Evolutionary conservation across 2,888 invertebrate species (phyloP).

Genomic region (Leptinotarsa tumamoca): DNA sequence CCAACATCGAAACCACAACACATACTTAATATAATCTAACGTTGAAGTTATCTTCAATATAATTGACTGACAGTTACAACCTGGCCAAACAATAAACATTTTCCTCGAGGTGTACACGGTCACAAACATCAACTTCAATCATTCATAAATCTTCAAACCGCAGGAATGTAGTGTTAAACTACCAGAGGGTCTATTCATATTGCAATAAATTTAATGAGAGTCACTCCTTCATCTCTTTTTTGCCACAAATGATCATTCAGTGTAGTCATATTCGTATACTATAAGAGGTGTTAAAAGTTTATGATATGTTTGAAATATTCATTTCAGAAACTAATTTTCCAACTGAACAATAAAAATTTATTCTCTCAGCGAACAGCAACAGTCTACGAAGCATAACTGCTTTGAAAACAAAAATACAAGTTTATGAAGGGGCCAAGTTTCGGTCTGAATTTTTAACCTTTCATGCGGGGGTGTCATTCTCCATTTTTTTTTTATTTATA

Average conservation of each 20-base stretch:
- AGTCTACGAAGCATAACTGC: too few relatives aligned
- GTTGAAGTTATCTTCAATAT: not conserved
- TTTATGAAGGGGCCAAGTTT: too few relatives aligned
- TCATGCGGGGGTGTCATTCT: too few relatives aligned
- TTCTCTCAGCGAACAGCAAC: too few relatives aligned
- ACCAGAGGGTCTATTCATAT: not conserved
- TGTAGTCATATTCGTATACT: too few relatives aligned
- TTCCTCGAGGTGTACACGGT: not conserved
- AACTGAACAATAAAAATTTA: too few relatives aligned
- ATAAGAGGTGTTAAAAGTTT: too few relatives aligned
- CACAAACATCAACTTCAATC: conserved; percentile 13
- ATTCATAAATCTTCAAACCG: conserved; percentile 12
- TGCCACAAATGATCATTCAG: not conserved
- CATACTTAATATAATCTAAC: not conserved
- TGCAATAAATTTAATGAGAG: conserved; percentile 4
- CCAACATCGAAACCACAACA: not conserved
- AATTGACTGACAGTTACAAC: not conserved
- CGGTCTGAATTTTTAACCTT: too few relatives aligned
- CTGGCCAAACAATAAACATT: not conserved
- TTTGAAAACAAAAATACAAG: too few relatives aligned
- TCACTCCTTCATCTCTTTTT: not conserved
- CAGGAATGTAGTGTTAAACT: conserved; percentile 6
- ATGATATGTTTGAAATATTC: too few relatives aligned
- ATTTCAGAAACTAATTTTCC: too few relatives aligned
- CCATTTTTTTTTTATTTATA: too few relatives aligned